These are phyloP conservation scores for Channa argus DNA, from an alignment of 2,113 vertebrate genomes.

Conservation along the genomic window DNA sequence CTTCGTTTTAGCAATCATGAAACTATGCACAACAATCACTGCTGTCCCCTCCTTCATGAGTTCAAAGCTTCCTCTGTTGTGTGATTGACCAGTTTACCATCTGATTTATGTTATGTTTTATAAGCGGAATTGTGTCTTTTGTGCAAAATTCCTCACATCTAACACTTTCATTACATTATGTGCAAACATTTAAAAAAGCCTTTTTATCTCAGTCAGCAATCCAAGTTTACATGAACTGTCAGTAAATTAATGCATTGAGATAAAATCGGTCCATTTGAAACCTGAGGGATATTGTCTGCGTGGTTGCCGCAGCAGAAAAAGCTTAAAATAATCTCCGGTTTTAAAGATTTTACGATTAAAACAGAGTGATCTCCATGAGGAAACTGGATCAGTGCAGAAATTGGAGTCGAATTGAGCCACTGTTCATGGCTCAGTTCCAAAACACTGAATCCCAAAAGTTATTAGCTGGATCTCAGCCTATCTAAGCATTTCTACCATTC, in stretches of 20 bases:
- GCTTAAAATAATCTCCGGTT: background rate
- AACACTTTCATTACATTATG: background rate
- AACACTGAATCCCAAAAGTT: background rate
- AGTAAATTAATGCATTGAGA: background rate
- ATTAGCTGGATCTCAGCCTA: background rate
- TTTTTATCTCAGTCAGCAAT: conserved; percentile 7
- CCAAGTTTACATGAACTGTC: too few species aligned
- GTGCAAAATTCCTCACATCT: background rate
- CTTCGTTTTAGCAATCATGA: too few species aligned
- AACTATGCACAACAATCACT: too few species aligned
- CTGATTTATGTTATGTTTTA: background rate
- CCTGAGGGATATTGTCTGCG: background rate
- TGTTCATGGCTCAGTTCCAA: background rate
- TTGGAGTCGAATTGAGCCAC: background rate
- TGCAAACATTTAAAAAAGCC: background rate
- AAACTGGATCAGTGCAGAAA: background rate
- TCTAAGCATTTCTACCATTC: background rate
- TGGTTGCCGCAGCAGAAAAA: background rate
- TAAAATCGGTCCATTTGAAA: background rate
- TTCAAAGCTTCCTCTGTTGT: too few species aligned
- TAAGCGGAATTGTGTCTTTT: background rate
- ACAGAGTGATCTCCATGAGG: background rate
- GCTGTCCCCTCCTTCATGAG: too few species aligned
- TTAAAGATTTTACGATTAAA: background rate
- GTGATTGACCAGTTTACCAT: background rate